These are phyloP conservation scores for Saguinus imperator DNA, from an alignment of 2,113 vertebrate species.

Conservation along the genomic window DNA sequence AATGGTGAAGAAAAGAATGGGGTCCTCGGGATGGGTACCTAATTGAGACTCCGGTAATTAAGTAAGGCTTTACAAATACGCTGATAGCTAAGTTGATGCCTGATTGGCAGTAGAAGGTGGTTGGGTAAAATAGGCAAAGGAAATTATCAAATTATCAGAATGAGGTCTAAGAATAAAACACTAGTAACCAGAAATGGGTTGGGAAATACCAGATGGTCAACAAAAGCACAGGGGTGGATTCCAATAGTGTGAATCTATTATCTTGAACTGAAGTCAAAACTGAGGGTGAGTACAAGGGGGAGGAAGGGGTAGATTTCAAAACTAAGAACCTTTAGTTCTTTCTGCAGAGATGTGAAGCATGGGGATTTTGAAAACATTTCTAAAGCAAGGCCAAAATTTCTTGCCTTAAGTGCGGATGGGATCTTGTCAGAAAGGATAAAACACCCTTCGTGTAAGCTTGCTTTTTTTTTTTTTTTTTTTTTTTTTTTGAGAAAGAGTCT, in stretches of 20 bases:
- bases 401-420: background rate
- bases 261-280: background rate
- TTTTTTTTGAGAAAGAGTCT: too few relatives aligned
- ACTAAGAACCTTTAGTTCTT: background rate
- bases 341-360: background rate
- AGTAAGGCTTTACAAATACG: background rate
- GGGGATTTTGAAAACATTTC: background rate
- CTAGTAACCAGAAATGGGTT: background rate
- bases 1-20: background rate
- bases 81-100: background rate
- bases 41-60: conserved; percentile 22
- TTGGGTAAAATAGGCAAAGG: background rate
- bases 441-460: background rate
- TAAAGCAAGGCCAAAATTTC: conserved; percentile 10
- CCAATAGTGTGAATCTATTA: background rate
- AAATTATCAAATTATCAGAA: background rate
- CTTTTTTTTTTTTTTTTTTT: background rate
- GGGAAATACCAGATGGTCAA: background rate
- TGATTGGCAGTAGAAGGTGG: background rate
- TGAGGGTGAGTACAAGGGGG: background rate
- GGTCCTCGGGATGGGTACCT: background rate
- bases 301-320: background rate
- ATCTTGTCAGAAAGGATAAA: conserved; percentile 20
- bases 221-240: background rate
- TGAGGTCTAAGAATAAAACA: background rate